Percentiles rank a stretch among this genome's conserved stretches.
phyloP scores from a whole-genome alignment of 2,113 vertebrate species.

The Mystacornis crossleyi region DNA sequence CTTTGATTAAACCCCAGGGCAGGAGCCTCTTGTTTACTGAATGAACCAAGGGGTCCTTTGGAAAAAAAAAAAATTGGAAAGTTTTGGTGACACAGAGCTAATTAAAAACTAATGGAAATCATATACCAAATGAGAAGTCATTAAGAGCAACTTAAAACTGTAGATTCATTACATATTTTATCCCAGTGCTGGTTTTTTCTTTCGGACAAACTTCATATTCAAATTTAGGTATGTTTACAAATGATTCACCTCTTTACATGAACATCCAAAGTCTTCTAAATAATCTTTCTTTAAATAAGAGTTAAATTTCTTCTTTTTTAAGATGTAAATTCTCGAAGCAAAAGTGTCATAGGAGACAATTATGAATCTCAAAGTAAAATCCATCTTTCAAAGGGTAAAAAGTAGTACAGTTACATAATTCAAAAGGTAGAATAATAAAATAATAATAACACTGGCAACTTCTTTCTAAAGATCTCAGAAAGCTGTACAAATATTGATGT shows the following conservation, averaged over 20 bases:
- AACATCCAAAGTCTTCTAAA: neutral
- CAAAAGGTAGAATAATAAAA: slow-evolving; percentile 11
- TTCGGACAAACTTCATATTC: neutral
- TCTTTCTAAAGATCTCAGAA: neutral
- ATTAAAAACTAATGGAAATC: neutral
- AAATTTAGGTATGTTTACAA: neutral
- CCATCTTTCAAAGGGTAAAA: slow-evolving; percentile 24
- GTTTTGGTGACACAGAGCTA: neutral
- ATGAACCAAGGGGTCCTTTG: neutral
- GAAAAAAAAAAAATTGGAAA: neutral
- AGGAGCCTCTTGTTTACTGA: neutral
- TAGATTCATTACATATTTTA: neutral
- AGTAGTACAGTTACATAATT: slow-evolving; percentile 7
- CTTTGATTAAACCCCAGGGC: neutral
- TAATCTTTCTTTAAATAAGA: neutral
- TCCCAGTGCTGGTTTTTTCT: neutral
- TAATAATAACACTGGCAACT: neutral
- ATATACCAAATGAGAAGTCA: neutral
- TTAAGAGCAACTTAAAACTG: neutral
- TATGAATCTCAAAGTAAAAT: slow-evolving; percentile 15
- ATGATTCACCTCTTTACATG: neutral
- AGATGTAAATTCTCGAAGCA: neutral
- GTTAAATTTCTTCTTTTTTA: neutral
- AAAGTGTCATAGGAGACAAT: neutral
- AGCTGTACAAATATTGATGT: neutral